phyloP scores from a whole-genome alignment of 2,888 invertebrate species.

The Allacma fusca region DNA sequence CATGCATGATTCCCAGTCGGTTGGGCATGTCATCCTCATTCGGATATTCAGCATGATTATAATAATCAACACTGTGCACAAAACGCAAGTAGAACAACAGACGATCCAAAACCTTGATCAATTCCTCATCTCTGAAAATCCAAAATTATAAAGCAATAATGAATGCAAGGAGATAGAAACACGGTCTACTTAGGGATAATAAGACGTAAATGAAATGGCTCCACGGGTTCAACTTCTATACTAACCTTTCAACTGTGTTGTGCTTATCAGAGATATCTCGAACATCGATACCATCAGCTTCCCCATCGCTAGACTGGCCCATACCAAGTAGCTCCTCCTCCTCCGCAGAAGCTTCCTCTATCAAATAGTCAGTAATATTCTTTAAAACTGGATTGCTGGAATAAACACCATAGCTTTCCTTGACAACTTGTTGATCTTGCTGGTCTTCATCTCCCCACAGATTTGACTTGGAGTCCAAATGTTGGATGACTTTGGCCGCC shows the following conservation, averaged over 20 bases:
- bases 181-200: too few species aligned
- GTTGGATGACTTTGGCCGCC: constrained; percentile 88
- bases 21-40: constrained; percentile 99
- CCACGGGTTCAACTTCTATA: too few species aligned
- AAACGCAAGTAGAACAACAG: constrained; percentile 92
- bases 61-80: constrained; percentile 98
- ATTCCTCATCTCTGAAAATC: constrained; percentile 57
- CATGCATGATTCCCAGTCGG: constrained; percentile 97
- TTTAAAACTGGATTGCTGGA: constrained; percentile 85
- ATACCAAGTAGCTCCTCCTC: constrained; percentile 90
- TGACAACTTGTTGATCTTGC: constrained; percentile 63
- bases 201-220: too few species aligned
- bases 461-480: constrained; percentile 83
- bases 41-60: constrained; percentile 98
- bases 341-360: constrained; percentile 98
- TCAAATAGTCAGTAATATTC: constrained; percentile 96
- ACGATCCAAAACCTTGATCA: constrained; percentile 71
- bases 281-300: constrained; percentile 64
- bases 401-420: constrained; percentile 63
- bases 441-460: constrained; percentile 74
- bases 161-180: background rate
- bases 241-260: constrained; percentile 76
- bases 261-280: constrained; percentile 73
- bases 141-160: background rate
- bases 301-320: constrained; percentile 65